These are phyloP conservation scores for Hypocryptadius cinnamomeus DNA, from an alignment of 2,113 vertebrate species.

Conservation along the genomic window DNA sequence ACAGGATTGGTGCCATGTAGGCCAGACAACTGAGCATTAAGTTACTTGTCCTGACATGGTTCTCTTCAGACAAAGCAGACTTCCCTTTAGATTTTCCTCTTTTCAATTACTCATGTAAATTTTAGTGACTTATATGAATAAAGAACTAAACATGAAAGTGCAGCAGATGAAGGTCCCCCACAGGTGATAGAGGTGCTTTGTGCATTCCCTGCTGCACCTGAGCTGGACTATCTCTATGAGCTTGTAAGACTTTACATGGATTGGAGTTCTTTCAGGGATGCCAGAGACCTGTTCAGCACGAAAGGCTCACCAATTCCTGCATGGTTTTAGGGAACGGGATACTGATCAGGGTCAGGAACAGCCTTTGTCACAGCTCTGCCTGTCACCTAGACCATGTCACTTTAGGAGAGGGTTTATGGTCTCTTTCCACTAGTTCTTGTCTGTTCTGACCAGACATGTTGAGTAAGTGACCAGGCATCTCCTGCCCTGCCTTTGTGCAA, in stretches of 20 bases:
- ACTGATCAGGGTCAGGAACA: not conserved
- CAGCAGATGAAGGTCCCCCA: not conserved
- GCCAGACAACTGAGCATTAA: not conserved
- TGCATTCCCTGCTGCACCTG: not conserved
- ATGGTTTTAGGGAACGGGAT: not conserved
- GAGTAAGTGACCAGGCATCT: not conserved
- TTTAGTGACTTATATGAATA: not conserved
- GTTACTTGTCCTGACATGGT: not conserved
- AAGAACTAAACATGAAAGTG: not conserved
- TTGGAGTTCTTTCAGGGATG: not conserved
- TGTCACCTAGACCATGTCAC: not conserved
- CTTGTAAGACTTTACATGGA: not conserved
- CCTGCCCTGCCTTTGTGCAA: not conserved
- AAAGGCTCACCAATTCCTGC: not conserved
- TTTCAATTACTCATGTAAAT: not conserved
- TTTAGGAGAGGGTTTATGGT: not conserved
- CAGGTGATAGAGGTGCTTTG: not conserved
- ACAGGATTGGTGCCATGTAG: not conserved
- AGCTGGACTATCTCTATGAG: not conserved
- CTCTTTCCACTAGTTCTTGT: not conserved
- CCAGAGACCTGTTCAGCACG: not conserved
- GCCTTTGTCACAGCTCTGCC: not conserved
- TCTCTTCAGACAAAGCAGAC: not conserved
- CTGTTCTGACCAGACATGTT: not conserved
- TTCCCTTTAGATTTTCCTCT: not conserved